Percentiles rank a stretch among this genome's conserved stretches.
Conservation (phyloP, 2,797 vertebrate genomes). For the Onychomys leucogaster region DNA sequence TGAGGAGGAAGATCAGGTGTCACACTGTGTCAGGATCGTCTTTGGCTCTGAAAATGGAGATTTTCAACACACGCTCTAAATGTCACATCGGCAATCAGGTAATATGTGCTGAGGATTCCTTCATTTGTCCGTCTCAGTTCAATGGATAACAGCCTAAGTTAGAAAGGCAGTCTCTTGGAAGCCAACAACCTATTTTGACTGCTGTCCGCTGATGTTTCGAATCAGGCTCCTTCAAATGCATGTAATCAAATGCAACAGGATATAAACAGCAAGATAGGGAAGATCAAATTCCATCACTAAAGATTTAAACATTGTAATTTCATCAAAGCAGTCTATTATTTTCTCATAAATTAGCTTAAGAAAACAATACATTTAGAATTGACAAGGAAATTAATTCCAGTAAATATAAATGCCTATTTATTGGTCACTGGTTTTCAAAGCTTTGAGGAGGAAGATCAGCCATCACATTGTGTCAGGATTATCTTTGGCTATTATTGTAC, state of each 20-base stretch:
- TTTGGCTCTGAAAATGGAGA: conserved; percentile 24
- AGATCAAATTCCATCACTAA: not conserved
- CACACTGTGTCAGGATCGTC: not conserved
- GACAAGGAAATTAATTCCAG: not conserved
- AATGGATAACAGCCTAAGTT: not conserved
- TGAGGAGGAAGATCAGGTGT: not conserved
- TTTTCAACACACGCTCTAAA: not conserved
- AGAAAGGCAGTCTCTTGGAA: not conserved
- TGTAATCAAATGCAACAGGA: conserved; percentile 1
- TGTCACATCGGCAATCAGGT: not conserved
- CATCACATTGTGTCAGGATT: no score
- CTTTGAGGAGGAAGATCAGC: no score
- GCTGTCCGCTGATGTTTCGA: not conserved
- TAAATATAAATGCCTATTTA: not conserved
- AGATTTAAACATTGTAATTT: conserved; percentile 10
- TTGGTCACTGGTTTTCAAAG: no score
- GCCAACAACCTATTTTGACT: not conserved
- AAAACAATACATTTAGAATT: not conserved
- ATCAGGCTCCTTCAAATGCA: not conserved
- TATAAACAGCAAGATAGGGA: not conserved
- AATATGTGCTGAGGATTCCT: not conserved
- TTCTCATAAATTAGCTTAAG: not conserved
- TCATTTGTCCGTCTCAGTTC: not conserved
- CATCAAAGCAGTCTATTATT: not conserved
- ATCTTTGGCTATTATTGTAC: no score